Evolutionary conservation across 2,888 invertebrate species (phyloP), one percentile per base, ranked within the genome.

Genomic region (Cacoxenus indagator): DNA sequence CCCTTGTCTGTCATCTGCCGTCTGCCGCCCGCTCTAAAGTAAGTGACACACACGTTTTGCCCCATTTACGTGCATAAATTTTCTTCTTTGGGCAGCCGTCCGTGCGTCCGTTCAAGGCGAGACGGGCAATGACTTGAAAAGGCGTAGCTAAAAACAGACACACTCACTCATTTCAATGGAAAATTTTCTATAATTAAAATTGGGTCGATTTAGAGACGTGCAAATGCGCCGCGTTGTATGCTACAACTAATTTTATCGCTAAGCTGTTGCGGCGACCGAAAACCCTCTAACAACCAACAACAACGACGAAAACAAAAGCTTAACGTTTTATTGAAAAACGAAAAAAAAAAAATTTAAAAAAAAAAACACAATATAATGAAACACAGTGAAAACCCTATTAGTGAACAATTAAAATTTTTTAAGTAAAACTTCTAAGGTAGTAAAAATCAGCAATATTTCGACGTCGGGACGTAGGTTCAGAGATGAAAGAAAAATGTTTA

Each of bases 181-280:
- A 51, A 62, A 62, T 17, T 45, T 43, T 17, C 61, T 62, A 62
- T 62, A 62, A 62, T 62, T 62, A 62, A 78, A 83, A 81, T 74
- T 78, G 82, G 84, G 82, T 80, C 78, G 80, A 27, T 73, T 75
- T n/a, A 19, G 51, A 37, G 29, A 69, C 75, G 75, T 71, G 83
- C 81, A 83, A 83, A 76, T 81, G 75, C 81, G 80, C 82, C 80
- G 74, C 81, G 82, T 76, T 83, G 82, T 83, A 81, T 83, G 80
- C 84, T 76, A 82, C 71, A 83, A 80, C 83, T 78, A 62, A 62
- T 26, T 24, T 62, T 75, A 83, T 82, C 78, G 78, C 64, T 48
- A 4, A 17, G 61, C 45, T 43, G 27, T 14, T 22, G 24, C n/a
- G 27, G 11, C 27, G 55, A n/a, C n/a, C 26, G 27, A 26, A 45